Percentiles rank a stretch among this genome's conserved stretches.
phyloP scores from a whole-genome alignment of 1,140 invertebrate species.

The Plodia interpunctella region DNA sequence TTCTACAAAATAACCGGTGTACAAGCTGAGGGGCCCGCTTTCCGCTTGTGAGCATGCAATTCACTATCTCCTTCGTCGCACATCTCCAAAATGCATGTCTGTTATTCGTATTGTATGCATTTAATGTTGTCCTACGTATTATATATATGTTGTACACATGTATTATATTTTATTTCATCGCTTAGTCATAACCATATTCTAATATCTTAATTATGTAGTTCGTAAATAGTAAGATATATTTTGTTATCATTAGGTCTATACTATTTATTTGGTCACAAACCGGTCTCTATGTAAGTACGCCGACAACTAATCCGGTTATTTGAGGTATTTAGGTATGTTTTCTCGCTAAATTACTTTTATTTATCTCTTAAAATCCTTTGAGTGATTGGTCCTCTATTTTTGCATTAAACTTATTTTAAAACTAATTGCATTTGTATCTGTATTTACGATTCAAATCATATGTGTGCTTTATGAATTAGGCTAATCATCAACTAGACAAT shows the following conservation, averaged over 20 bases:
- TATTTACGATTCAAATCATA: background rate
- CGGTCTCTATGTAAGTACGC: conserved; percentile 18
- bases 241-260: conserved; percentile 20
- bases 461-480: no score
- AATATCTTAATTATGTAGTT: conserved; percentile 1
- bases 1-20: conserved; percentile 11
- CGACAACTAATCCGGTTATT: background rate
- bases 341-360: background rate
- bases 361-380: background rate
- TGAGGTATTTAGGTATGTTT: conserved; percentile 1
- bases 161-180: background rate
- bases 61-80: conserved; percentile 4
- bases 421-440: background rate
- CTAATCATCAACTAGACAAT: no score
- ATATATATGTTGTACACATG: conserved; percentile 8
- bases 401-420: no score
- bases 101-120: conserved; percentile 12
- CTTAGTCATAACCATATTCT: background rate
- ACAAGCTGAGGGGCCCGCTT: conserved; percentile 21
- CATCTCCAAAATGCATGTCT: conserved; percentile 13
- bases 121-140: background rate
- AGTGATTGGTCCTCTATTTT: background rate
- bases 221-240: conserved; percentile 16
- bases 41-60: conserved; percentile 8
- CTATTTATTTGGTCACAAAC: conserved; percentile 24